Conservation (phyloP, 2,888 invertebrate species). For the Xylocampa areola region DNA sequence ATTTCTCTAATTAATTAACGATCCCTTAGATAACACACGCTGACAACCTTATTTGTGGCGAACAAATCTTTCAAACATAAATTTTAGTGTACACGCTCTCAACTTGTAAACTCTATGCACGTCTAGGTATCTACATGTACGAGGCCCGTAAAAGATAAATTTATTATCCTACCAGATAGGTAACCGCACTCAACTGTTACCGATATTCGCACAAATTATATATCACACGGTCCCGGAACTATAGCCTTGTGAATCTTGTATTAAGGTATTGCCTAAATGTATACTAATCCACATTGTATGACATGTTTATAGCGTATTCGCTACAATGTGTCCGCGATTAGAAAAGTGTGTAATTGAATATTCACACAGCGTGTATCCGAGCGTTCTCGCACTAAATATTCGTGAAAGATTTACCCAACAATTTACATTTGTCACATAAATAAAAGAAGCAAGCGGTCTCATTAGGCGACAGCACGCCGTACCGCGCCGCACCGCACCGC, state of each 20-base stretch:
- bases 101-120: conserved; percentile 86
- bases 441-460: conserved; percentile 84
- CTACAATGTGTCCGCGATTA: conserved; percentile 67
- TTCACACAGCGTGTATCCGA: conserved; percentile 72
- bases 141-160: conserved; percentile 77
- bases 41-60: conserved; percentile 90
- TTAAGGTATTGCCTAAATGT: conserved; percentile 64
- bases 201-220: conserved; percentile 68
- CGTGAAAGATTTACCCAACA: conserved; percentile 79
- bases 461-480: conserved; percentile 76
- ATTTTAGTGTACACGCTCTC: conserved; percentile 87
- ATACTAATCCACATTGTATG: conserved; percentile 66
- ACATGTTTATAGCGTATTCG: conserved; percentile 71
- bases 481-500: conserved; percentile 41
- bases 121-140: conserved; percentile 73
- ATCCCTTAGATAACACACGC: conserved; percentile 88
- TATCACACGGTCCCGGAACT: conserved; percentile 63
- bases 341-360: conserved; percentile 77
- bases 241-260: conserved; percentile 49
- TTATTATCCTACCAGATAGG: conserved; percentile 67
- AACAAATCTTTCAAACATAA: conserved; percentile 89
- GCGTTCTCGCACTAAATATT: conserved; percentile 78
- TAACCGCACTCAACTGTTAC: conserved; percentile 62
- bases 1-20: conserved; percentile 90
- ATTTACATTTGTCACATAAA: conserved; percentile 87